Conservation (phyloP, 2,113 vertebrate genomes). For the Labeo rohita region DNA sequence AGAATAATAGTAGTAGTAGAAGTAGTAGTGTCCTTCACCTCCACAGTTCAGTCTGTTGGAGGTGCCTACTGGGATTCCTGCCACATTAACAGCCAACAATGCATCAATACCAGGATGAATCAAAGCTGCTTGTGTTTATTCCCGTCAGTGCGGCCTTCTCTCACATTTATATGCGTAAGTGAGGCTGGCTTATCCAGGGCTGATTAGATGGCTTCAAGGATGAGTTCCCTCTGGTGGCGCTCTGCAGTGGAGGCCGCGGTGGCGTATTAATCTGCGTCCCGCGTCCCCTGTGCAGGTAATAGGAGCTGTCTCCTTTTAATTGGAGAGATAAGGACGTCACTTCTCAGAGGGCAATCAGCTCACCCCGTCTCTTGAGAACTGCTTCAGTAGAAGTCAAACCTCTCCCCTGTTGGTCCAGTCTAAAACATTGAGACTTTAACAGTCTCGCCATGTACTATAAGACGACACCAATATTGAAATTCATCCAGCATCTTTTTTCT, state of each 20-base stretch:
- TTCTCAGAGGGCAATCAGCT: conserved; percentile 34
- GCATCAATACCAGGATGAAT: conserved; percentile 15
- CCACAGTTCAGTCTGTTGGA: not conserved
- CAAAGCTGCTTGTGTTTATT: conserved; percentile 45
- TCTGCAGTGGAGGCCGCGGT: not conserved
- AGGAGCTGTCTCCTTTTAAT: conserved; percentile 61
- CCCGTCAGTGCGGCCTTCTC: conserved; percentile 47
- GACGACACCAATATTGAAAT: not conserved
- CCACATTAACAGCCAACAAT: conserved; percentile 26
- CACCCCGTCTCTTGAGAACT: conserved; percentile 33
- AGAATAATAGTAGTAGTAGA: not conserved
- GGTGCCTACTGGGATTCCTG: conserved; percentile 1
- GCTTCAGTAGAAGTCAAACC: conserved; percentile 45
- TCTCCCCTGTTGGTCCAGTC: conserved; percentile 16
- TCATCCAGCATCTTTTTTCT: not conserved
- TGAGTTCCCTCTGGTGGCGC: conserved; percentile 65
- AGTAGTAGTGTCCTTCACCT: conserved; percentile 30
- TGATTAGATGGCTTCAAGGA: conserved; percentile 78
- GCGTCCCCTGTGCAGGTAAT: conserved; percentile 56
- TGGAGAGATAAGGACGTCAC: conserved; percentile 59
- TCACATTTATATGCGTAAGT: conserved; percentile 72
- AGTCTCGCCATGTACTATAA: conserved; percentile 13
- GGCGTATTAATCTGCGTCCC: conserved; percentile 4
- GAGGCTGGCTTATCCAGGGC: conserved; percentile 57
- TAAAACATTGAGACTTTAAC: conserved; percentile 10